Evolutionary conservation across 2,113 vertebrate genomes (phyloP).

Genomic region (Chitala chitala): DNA sequence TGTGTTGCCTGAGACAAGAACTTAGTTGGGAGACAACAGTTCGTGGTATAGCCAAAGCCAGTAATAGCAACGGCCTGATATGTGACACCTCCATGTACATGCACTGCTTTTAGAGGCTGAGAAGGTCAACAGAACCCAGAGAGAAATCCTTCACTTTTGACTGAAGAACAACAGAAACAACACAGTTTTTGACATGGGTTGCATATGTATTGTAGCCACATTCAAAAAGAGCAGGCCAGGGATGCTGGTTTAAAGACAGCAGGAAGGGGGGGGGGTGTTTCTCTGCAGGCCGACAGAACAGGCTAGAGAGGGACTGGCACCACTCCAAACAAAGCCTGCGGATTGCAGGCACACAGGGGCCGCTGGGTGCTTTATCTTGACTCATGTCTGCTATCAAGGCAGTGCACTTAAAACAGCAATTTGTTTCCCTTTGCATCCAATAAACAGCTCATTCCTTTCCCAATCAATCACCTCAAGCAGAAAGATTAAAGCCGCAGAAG

Average conservation of each 20-base stretch:
- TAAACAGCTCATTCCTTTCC: conserved; percentile 70
- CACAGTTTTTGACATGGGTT: not conserved
- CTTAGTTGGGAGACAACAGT: no score
- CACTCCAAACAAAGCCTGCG: conserved; percentile 57
- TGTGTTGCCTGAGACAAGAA: no score
- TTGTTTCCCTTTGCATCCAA: conserved; percentile 74
- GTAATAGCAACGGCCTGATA: no score
- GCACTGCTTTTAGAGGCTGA: not conserved
- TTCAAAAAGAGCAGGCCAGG: not conserved
- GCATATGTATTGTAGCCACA: not conserved
- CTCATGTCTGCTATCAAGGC: conserved; percentile 64
- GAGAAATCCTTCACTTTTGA: not conserved
- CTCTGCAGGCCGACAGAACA: not conserved
- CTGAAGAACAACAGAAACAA: not conserved
- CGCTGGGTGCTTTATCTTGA: conserved; percentile 54
- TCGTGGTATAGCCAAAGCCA: no score
- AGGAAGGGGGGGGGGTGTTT: not conserved
- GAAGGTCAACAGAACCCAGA: not conserved
- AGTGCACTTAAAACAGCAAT: conserved; percentile 65
- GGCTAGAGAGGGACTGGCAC: conserved; percentile 45
- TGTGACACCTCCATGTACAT: no score
- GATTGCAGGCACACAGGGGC: conserved; percentile 48
- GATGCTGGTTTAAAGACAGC: not conserved
- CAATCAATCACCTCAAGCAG: conserved; percentile 69
- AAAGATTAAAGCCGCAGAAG: conserved; percentile 62